Conservation (phyloP, 2,797 vertebrate species). For the Leptodactylus fallax region DNA sequence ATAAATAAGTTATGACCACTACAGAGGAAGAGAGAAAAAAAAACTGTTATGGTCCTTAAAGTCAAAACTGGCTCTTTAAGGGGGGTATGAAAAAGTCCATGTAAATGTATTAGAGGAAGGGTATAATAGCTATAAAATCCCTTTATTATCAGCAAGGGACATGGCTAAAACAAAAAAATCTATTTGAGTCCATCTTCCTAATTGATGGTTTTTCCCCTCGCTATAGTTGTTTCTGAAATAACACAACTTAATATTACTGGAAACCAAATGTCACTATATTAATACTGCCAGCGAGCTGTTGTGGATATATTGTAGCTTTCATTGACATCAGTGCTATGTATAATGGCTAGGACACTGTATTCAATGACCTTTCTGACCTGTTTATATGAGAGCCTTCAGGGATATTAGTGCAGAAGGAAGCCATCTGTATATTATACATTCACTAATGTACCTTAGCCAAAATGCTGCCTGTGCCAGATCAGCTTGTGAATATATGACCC, state of each 20-base stretch:
- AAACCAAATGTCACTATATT: conserved; percentile 4
- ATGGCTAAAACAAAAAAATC: neutral
- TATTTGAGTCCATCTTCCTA: neutral
- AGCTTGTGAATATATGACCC: conserved; percentile 24
- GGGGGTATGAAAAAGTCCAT: no score
- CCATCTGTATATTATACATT: conserved; percentile 50
- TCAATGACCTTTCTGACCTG: conserved; percentile 31
- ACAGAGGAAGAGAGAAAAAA: no score
- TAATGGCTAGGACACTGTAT: conserved; percentile 20
- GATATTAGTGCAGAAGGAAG: conserved; percentile 43
- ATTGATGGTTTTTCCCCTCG: neutral
- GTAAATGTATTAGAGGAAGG: neutral
- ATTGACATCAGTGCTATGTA: neutral
- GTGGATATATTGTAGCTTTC: neutral
- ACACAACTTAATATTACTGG: neutral
- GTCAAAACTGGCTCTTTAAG: no score
- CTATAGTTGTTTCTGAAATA: neutral
- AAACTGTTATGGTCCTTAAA: no score
- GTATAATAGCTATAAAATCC: neutral
- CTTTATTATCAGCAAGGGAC: neutral
- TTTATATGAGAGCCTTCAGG: conserved; percentile 31
- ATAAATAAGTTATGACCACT: no score
- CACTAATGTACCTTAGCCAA: conserved; percentile 55
- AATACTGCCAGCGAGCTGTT: neutral
- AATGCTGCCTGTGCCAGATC: conserved; percentile 40